phyloP scores from a whole-genome alignment of 2,888 invertebrate genomes.

The Chrysomela aeneicollis region DNA sequence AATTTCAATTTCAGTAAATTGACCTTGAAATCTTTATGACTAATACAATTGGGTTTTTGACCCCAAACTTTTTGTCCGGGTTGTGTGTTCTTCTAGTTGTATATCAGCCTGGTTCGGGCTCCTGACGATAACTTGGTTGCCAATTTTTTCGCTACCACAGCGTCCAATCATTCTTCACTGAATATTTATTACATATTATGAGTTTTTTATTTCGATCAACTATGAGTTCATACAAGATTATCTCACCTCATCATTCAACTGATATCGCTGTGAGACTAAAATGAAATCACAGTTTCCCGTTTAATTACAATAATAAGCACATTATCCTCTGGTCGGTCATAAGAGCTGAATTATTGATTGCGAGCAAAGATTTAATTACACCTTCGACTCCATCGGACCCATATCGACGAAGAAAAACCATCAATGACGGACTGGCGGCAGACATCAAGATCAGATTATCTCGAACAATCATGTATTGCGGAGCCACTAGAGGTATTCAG shows the following conservation, averaged over 20 bases:
- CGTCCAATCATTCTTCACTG: too few species aligned
- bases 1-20: too few species aligned
- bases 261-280: too few species aligned
- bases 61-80: too few species aligned
- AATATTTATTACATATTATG: too few species aligned
- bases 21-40: too few species aligned
- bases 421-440: conserved; percentile 7
- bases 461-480: conserved; percentile 20
- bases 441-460: neutral
- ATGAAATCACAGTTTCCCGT: neutral
- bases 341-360: conserved; percentile 3
- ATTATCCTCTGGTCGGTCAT: neutral
- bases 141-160: too few species aligned
- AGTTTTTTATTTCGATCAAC: neutral
- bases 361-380: conserved; percentile 9
- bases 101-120: too few species aligned
- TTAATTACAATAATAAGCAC: conserved; percentile 11
- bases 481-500: neutral
- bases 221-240: neutral
- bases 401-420: neutral
- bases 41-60: too few species aligned
- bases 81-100: too few species aligned
- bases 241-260: too few species aligned
- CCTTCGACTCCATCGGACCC: neutral
- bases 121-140: too few species aligned